Percentiles rank a stretch among this genome's conserved stretches.
Evolutionary conservation across 2,797 vertebrate species (phyloP).

Genomic region (Eulemur coronatus): DNA sequence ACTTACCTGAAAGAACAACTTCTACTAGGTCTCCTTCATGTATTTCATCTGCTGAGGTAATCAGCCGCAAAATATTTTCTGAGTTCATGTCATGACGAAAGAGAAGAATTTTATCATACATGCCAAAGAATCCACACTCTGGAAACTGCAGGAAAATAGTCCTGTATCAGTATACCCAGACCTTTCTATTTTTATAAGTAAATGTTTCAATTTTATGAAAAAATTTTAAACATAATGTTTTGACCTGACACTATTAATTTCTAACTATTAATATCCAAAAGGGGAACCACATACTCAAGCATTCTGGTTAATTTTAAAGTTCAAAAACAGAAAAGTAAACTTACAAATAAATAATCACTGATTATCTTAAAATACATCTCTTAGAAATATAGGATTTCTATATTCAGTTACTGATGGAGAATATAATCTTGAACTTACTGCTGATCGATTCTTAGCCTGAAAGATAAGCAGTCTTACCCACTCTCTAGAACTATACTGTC

Average conservation of each 20-base stretch:
- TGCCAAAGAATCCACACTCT: conserved; percentile 98
- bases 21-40: conserved; percentile 91
- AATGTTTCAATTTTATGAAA: conserved; percentile 30
- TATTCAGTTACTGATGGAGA: neutral
- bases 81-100: conserved; percentile 97
- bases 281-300: conserved; percentile 25
- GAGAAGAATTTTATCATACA: conserved; percentile 99
- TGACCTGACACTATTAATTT: neutral
- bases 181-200: conserved; percentile 37
- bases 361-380: conserved; percentile 40
- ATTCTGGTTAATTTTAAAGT: conserved; percentile 47
- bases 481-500: neutral
- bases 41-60: conserved; percentile 96
- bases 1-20: conserved; percentile 95
- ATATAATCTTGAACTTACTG: neutral
- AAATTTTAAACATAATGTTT: conserved; percentile 16
- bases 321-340: conserved; percentile 40
- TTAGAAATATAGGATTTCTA: conserved; percentile 34
- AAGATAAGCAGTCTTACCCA: neutral
- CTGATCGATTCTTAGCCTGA: neutral
- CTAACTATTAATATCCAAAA: conserved; percentile 39
- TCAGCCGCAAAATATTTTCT: conserved; percentile 97
- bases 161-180: conserved; percentile 63
- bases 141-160: conserved; percentile 89
- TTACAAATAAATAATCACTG: conserved; percentile 37